Percentiles rank a stretch among this genome's conserved stretches.
phyloP scores from a whole-genome alignment of 2,797 vertebrate species.

The Tapirus indicus region DNA sequence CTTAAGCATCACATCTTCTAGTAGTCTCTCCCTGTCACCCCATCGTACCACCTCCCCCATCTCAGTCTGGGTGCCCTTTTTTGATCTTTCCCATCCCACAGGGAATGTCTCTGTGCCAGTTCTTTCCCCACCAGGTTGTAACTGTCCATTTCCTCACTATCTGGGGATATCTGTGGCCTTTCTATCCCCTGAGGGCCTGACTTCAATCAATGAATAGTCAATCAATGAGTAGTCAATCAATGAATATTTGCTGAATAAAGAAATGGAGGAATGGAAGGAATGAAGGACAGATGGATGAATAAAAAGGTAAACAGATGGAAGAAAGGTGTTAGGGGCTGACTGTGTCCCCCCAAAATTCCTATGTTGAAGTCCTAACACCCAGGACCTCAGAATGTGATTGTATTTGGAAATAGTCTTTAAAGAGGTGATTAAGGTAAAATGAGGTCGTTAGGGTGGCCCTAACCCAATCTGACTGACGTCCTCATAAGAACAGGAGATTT shows the following conservation, averaged over 20 bases:
- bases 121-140: not conserved
- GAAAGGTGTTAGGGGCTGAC: not conserved
- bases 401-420: not conserved
- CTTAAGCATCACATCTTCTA: not conserved
- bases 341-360: not conserved
- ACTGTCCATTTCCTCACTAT: not conserved
- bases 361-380: not conserved
- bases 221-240: no score
- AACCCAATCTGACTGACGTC: not conserved
- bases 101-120: not conserved
- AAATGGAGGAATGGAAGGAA: not conserved
- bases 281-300: not conserved
- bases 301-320: not conserved
- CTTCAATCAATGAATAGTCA: no score
- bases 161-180: not conserved
- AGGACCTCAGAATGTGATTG: not conserved
- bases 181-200: not conserved
- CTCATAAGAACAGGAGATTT: not conserved
- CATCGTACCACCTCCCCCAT: no score
- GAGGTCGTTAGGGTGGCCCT: not conserved
- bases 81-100: not conserved
- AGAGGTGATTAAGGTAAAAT: not conserved
- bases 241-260: slow-evolving; percentile 16
- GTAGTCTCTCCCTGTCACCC: not conserved
- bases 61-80: not conserved